These are phyloP conservation scores for Ascidia mentula DNA, from an alignment of 23 tunicate genomes.

Conservation along the genomic window DNA sequence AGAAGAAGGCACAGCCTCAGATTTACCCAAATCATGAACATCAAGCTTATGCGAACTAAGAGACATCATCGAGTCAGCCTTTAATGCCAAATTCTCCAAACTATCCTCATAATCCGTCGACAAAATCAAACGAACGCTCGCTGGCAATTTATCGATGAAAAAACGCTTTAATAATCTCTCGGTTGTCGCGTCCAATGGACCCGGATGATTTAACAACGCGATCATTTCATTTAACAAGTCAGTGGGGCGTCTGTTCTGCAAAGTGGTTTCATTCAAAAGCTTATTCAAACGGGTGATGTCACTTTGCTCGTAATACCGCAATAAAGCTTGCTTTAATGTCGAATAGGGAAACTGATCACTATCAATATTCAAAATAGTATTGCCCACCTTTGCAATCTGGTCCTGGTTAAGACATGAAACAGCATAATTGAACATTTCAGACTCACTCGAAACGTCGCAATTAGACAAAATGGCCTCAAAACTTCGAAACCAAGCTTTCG, in stretches of 20 bases:
- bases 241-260: not conserved
- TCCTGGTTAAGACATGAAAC: not conserved
- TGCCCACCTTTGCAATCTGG: not conserved
- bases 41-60: not conserved
- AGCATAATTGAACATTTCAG: not conserved
- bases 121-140: not conserved
- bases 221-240: not conserved
- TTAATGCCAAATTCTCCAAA: not conserved
- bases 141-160: not conserved
- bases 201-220: not conserved
- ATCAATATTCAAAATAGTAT: not conserved
- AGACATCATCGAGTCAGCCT: not conserved
- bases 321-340: not conserved
- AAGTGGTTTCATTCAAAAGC: not conserved
- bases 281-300: not conserved
- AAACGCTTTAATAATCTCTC: not conserved
- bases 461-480: not conserved
- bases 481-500: conserved; percentile 2
- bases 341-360: not conserved
- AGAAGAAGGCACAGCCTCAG: not conserved
- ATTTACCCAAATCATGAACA: not conserved
- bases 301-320: not conserved
- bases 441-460: not conserved
- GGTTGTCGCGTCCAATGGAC: not conserved
- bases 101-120: not conserved